Base-by-base conservation (phyloP, 2,888 invertebrate species). In the Tetropium fuscum region DNA sequence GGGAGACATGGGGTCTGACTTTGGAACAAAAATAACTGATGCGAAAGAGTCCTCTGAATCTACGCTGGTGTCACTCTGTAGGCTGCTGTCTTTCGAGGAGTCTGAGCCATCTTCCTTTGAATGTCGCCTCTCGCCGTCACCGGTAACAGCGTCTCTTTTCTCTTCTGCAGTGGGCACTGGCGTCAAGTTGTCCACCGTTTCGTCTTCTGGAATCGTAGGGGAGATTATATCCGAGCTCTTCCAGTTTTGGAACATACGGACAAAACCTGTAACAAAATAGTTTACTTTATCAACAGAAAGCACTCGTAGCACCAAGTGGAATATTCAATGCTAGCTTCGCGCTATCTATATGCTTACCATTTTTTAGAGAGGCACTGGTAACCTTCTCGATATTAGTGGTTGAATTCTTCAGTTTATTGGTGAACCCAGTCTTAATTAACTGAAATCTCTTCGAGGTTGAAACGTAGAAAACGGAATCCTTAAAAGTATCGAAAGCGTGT, bases 1-100 rank as follows among this genome's bases (percentile, higher is more conserved):
- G 0, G 87, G 87, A n/a, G 88, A 87, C 71, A 87, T 80, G 34
- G 87, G 86, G 71, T 92, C 92, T 45, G 92, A 89, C 82, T 93
- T 94, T 54, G 95, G 94, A 73, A 95, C 91, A 78, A 91, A 95
- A 75, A 96, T 95, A 40, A 96, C 95, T 64, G 95, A 95, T 57
- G 95, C 94, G 76, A 95, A 94, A 80, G 94, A 95, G 76, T 96
- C 95, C 80, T 96, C 95, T 0, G 94, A 94, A 80, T 96, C 96
- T 25, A 95, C 93, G 82, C 95, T 95, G 1, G 95, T 95, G 77
- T 96, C 96, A 79, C 95, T 95, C 81, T 95, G 95, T 58, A 95
- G 85, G 78, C 95, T 95, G 78, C 94, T 92, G 72, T 93, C 93
- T 81, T 93, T 93, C 1, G 93, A 93, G 3, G 93, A 93, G 77